phyloP scores from a whole-genome alignment of 2,888 invertebrate genomes.

The Keiferia lycopersicella region DNA sequence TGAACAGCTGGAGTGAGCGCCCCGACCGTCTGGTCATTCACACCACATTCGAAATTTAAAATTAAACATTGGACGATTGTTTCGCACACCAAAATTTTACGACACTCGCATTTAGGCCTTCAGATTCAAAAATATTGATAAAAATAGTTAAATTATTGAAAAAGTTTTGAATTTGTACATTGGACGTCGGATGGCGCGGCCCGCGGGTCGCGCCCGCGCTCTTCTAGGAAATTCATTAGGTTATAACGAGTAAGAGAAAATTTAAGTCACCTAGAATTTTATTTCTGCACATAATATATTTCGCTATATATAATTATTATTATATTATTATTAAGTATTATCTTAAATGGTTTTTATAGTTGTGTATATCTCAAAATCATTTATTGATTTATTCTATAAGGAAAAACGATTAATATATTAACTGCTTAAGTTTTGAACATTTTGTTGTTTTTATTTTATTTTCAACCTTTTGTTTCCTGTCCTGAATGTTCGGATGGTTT shows the following conservation, averaged over 20 bases:
- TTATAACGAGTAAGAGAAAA: conserved; percentile 79
- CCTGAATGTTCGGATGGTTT: conserved; percentile 54
- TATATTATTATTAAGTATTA: conserved; percentile 81
- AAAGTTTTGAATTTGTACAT: conserved; percentile 71
- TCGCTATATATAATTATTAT: conserved; percentile 81
- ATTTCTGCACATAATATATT: conserved; percentile 82
- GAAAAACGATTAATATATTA: conserved; percentile 81
- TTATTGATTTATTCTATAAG: conserved; percentile 81
- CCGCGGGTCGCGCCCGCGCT: conserved; percentile 53
- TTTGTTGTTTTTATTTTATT: conserved; percentile 75
- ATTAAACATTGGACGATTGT: conserved; percentile 69
- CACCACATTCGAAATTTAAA: conserved; percentile 63
- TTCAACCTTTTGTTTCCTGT: conserved; percentile 58
- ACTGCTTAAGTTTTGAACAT: conserved; percentile 79
- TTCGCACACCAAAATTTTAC: conserved; percentile 83
- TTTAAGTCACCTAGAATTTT: conserved; percentile 82
- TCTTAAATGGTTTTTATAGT: conserved; percentile 81
- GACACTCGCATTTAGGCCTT: conserved; percentile 86
- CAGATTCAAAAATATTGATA: conserved; percentile 83
- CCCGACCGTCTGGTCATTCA: conserved; percentile 50
- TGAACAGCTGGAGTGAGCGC: conserved; percentile 95
- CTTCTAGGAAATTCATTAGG: conserved; percentile 79
- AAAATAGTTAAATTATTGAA: conserved; percentile 75
- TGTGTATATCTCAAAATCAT: conserved; percentile 81
- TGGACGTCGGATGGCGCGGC: conserved; percentile 67